Conservation (phyloP, 2,797 vertebrate genomes). For the Diplodus sargus region DNA sequence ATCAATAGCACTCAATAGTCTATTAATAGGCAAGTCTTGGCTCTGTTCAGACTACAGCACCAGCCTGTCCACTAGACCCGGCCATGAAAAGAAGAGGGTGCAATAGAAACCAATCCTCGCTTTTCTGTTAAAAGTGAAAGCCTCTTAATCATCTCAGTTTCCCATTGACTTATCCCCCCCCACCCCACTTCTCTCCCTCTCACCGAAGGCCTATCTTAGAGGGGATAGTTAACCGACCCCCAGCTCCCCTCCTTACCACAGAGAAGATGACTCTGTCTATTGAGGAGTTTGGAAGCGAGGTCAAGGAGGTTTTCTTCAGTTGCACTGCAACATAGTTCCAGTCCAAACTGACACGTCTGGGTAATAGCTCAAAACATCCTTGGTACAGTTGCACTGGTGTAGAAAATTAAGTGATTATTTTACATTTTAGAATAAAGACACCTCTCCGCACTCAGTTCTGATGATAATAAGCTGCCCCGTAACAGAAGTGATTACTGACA, state of each 20-base stretch:
- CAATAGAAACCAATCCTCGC: conserved; percentile 86
- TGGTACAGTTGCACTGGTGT: background rate
- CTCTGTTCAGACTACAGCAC: conserved; percentile 81
- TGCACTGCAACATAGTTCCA: conserved; percentile 47
- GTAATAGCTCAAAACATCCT: conserved; percentile 19
- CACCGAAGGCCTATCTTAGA: conserved; percentile 75
- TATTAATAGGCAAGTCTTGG: conserved; percentile 87
- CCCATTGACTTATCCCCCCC: conserved; percentile 85
- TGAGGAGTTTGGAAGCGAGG: conserved; percentile 70
- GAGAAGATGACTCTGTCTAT: conserved; percentile 73
- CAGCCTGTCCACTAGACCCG: conserved; percentile 79
- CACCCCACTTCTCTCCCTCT: conserved; percentile 69
- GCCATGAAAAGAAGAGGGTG: conserved; percentile 83
- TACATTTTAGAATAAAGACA: conserved; percentile 19
- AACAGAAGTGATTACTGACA: conserved; percentile 66
- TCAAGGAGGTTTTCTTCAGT: conserved; percentile 65
- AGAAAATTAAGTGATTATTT: conserved; percentile 27
- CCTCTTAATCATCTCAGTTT: conserved; percentile 90
- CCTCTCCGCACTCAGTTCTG: conserved; percentile 39
- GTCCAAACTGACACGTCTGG: conserved; percentile 26
- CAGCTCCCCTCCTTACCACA: conserved; percentile 53
- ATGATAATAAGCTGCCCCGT: conserved; percentile 67
- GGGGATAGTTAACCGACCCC: conserved; percentile 75
- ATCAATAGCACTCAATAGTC: conserved; percentile 90
- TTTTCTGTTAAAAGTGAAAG: conserved; percentile 87